phyloP scores from a whole-genome alignment of 2,888 invertebrate species.

The Diadromus collaris region DNA sequence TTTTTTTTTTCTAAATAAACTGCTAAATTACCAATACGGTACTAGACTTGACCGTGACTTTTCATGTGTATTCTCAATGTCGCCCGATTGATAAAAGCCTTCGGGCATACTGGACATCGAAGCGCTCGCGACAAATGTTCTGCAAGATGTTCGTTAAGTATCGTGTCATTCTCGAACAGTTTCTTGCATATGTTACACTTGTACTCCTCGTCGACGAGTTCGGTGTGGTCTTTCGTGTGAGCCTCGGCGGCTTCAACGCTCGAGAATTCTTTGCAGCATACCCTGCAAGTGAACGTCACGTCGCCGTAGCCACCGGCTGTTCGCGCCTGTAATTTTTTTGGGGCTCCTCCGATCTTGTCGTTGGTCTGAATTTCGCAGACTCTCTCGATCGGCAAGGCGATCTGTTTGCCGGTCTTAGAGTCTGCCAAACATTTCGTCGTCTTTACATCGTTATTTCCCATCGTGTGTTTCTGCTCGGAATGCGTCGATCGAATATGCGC shows the following conservation, averaged over 20 bases:
- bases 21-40: not conserved
- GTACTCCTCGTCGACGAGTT: conserved; percentile 62
- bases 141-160: conserved; percentile 69
- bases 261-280: conserved; percentile 72
- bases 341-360: conserved; percentile 12
- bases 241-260: conserved; percentile 72
- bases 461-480: conserved; percentile 7
- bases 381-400: conserved; percentile 22
- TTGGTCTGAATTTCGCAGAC: not conserved
- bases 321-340: conserved; percentile 19
- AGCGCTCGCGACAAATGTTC: conserved; percentile 70
- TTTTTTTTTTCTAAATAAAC: too few relatives aligned
- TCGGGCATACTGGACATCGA: conserved; percentile 71
- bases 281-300: conserved; percentile 72
- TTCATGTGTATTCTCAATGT: conserved; percentile 71
- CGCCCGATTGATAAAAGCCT: conserved; percentile 72
- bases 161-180: conserved; percentile 62
- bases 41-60: conserved; percentile 62
- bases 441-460: conserved; percentile 3
- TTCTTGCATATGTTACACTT: conserved; percentile 72
- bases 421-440: conserved; percentile 15
- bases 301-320: conserved; percentile 28
- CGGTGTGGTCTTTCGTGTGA: conserved; percentile 73
- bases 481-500: conserved; percentile 47
- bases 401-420: conserved; percentile 6